Evolutionary conservation across 2,888 invertebrate species (phyloP).

Genomic region (Carcina quercana): DNA sequence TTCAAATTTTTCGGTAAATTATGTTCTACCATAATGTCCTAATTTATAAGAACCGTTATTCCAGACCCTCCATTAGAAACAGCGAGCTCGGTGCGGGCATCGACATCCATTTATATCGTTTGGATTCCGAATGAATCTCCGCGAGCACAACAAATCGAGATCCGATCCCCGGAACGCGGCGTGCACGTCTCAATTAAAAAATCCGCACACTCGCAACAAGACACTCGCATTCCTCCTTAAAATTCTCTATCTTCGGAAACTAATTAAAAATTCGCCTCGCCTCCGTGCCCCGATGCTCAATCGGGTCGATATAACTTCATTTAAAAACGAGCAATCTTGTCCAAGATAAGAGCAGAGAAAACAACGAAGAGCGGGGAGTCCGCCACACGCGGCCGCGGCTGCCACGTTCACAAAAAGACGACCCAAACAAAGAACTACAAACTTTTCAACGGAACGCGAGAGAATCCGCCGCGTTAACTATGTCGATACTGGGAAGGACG

Average conservation of each 20-base stretch:
- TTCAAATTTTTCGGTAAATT: too few species aligned
- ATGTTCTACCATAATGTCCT: too few species aligned
- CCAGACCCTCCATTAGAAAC: too few species aligned
- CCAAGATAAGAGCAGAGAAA: constrained; percentile 69
- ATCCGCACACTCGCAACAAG: constrained; percentile 55
- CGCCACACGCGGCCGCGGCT: constrained; percentile 55
- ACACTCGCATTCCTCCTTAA: constrained; percentile 65
- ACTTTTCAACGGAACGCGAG: constrained; percentile 70
- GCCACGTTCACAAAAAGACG: constrained; percentile 51
- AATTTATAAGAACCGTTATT: too few species aligned
- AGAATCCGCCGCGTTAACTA: constrained; percentile 70
- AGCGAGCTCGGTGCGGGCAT: too few species aligned
- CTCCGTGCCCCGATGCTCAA: constrained; percentile 63
- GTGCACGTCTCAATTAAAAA: constrained; percentile 64
- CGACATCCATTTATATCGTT: constrained; percentile 44
- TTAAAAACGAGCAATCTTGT: constrained; percentile 74
- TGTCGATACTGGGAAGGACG: constrained; percentile 72
- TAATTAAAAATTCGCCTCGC: constrained; percentile 73
- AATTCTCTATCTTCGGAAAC: constrained; percentile 72
- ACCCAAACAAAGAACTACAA: constrained; percentile 56
- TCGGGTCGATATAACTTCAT: constrained; percentile 72
- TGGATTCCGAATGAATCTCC: constrained; percentile 60
- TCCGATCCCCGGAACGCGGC: constrained; percentile 40
- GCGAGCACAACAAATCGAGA: constrained; percentile 56
- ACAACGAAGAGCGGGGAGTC: constrained; percentile 67